Evolutionary conservation across 2,888 invertebrate genomes (phyloP), one percentile per base, ranked within the genome.

Genomic region (Mantis religiosa): DNA sequence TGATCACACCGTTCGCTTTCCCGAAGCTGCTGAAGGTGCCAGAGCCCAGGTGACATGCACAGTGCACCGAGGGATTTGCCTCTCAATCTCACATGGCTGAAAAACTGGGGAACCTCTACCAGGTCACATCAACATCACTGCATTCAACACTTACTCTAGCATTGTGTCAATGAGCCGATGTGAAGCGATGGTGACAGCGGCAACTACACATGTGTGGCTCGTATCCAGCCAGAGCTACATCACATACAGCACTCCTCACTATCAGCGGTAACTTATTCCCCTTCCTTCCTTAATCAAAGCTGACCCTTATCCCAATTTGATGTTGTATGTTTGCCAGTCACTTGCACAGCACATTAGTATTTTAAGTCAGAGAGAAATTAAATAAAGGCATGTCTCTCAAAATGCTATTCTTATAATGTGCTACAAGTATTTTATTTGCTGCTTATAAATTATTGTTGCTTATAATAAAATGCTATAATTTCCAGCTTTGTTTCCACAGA

Each of bases 1-100:
- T 92, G 89, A 92, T 93, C 85, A 93, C 93, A 89, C 92, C 93
- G 28, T 94, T 94, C 92, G 91, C 91, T 41, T 94, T 94, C 91
- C 93, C 93, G 30, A 91, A 92, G 89, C 91, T 92, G 90, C 92
- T 89, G 92, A 92, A 90, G 93, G 93, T 83, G 92, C 92, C 91
- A 91, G 92, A 90, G 92, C 92, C 28, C 92, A 92, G 90, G 92
- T 92, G 87, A 91, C 92, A 90, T 93, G 93, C 90, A 91, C 91
- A 9, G 92, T 91, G 81, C 90, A 90, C 88, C 89, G 89, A 82
- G 92, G 6, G 93, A 93, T 91, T 92, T 93, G 87, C 94, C 94
- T 14, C 92, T 94, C 89, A 92, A 91, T 89, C 92, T 94, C 87
- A 91, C 92, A 82, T 94, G 94, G 94, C 92, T 92, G 81, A 93